Evolutionary conservation across 2,888 invertebrate species (phyloP).

Genomic region (Thyatira batis): DNA sequence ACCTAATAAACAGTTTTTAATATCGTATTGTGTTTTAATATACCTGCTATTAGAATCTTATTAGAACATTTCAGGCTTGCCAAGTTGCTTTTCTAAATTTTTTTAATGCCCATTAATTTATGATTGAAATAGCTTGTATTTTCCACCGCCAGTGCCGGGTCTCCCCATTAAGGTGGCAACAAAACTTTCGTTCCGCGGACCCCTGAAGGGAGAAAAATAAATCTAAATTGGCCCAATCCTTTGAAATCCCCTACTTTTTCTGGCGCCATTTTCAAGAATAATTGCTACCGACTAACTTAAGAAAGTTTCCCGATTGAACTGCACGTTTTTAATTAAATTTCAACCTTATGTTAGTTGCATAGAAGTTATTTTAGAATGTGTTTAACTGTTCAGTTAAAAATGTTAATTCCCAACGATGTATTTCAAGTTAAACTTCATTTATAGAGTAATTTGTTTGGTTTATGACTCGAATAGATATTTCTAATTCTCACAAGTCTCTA

Average conservation of each 20-base stretch:
- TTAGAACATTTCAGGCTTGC: no score
- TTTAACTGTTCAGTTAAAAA: constrained; percentile 40
- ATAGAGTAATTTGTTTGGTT: constrained; percentile 47
- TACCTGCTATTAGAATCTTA: no score
- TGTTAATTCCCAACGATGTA: constrained; percentile 52
- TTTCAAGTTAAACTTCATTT: constrained; percentile 47
- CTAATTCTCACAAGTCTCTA: constrained; percentile 27
- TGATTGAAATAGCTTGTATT: constrained; percentile 20
- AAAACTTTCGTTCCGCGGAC: constrained; percentile 61
- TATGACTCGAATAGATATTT: constrained; percentile 19
- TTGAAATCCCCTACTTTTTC: constrained; percentile 78
- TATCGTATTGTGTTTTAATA: no score
- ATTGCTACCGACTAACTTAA: constrained; percentile 68
- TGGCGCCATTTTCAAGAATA: constrained; percentile 76
- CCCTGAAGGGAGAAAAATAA: constrained; percentile 76
- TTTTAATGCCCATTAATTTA: background rate
- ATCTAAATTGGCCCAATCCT: constrained; percentile 80
- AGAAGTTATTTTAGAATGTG: constrained; percentile 21
- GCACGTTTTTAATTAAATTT: constrained; percentile 20
- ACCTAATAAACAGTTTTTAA: no score
- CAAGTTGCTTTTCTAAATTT: no score
- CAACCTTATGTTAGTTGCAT: background rate
- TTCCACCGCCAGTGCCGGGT: constrained; percentile 28
- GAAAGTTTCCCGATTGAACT: constrained; percentile 42
- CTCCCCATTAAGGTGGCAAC: constrained; percentile 57